phyloP scores from a whole-genome alignment of 2,888 invertebrate species.

The Crocallis elinguaria region DNA sequence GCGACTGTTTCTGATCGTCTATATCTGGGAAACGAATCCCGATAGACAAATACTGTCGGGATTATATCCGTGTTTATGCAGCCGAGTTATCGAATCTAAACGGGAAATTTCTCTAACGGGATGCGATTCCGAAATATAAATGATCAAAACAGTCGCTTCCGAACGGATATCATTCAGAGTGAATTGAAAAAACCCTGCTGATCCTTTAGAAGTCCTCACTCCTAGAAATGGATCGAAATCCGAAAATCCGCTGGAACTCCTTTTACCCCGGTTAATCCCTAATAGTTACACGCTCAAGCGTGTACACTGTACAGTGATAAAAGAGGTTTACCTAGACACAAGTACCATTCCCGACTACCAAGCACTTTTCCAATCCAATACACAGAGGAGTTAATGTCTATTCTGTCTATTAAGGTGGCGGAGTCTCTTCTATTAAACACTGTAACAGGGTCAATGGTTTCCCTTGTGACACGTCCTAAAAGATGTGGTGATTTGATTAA shows the following conservation, averaged over 20 bases:
- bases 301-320: too few relatives aligned
- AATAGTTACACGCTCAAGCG: slow-evolving; percentile 35
- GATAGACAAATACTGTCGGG: too few relatives aligned
- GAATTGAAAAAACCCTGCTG: too few relatives aligned
- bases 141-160: too few relatives aligned
- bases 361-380: slow-evolving; percentile 63
- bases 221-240: slow-evolving; percentile 43
- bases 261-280: slow-evolving; percentile 21
- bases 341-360: slow-evolving; percentile 39
- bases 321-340: slow-evolving; percentile 6
- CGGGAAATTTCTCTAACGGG: too few relatives aligned
- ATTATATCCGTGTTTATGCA: too few relatives aligned
- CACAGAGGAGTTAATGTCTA: slow-evolving; percentile 57
- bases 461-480: slow-evolving; percentile 60
- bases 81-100: too few relatives aligned
- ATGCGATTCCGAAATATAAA: too few relatives aligned
- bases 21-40: too few relatives aligned
- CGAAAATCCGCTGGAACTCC: slow-evolving; percentile 34
- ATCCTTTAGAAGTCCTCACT: slow-evolving; percentile 53
- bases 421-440: slow-evolving; percentile 76
- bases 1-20: too few relatives aligned
- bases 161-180: too few relatives aligned
- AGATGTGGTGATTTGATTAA: slow-evolving; percentile 71
- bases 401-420: slow-evolving; percentile 80
- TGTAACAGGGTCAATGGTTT: slow-evolving; percentile 69